Conservation (phyloP, 1,140 invertebrate genomes). For the Papilio helenus region DNA sequence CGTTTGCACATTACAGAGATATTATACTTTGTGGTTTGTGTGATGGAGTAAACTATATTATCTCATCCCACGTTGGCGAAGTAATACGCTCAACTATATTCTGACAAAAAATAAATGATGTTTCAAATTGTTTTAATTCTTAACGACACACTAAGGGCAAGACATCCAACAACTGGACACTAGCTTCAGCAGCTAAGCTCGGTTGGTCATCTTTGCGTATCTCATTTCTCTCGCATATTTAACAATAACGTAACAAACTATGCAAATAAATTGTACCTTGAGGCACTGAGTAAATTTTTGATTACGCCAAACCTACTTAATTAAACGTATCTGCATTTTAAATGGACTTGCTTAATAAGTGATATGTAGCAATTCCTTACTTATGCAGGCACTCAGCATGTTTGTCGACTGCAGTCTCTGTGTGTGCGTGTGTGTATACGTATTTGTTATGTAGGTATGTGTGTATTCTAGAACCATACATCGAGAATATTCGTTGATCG, state of each 20-base stretch:
- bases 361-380: background rate
- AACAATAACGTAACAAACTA: background rate
- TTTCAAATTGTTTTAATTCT: no score
- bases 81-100: background rate
- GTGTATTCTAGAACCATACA: background rate
- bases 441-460: background rate
- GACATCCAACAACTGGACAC: no score
- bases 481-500: background rate
- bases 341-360: background rate
- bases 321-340: constrained; percentile 1
- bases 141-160: no score
- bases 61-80: background rate
- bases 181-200: no score
- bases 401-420: background rate
- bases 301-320: constrained; percentile 15
- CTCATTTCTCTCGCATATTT: background rate
- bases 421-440: background rate
- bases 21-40: background rate
- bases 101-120: no score
- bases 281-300: background rate
- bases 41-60: background rate
- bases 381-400: background rate
- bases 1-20: background rate
- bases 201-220: no score
- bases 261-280: background rate